Conservation (phyloP, 2,113 vertebrate species). For the Misgurnus mizolepis region DNA sequence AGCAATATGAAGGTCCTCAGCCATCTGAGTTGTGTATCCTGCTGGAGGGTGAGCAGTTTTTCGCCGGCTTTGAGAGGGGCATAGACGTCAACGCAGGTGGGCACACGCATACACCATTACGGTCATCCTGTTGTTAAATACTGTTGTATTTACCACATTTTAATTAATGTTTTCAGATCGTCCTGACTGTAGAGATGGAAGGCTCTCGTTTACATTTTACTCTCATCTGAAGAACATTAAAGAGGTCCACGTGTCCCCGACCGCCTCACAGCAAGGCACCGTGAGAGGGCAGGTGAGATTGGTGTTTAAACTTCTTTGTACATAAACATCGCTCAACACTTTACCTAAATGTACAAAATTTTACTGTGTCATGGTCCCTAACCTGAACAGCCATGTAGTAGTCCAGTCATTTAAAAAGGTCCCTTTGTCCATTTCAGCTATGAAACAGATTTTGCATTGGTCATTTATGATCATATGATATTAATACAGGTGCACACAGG, state of each 20-base stretch:
- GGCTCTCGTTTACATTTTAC: constrained; percentile 89
- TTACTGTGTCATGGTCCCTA: too few species aligned
- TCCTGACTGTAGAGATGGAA: constrained; percentile 85
- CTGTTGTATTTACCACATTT: too few species aligned
- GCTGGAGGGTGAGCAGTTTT: constrained; percentile 95
- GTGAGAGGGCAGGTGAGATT: constrained; percentile 89
- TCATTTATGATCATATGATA: too few species aligned
- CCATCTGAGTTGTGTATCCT: constrained; percentile 93
- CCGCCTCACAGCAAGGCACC: constrained; percentile 73
- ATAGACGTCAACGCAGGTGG: constrained; percentile 85
- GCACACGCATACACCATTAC: neutral
- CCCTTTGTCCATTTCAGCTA: too few species aligned
- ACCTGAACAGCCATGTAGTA: too few species aligned
- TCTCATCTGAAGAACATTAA: constrained; percentile 93
- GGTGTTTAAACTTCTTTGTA: too few species aligned
- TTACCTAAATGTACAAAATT: too few species aligned
- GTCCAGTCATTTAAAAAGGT: too few species aligned
- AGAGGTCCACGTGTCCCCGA: constrained; percentile 87
- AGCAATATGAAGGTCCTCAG: constrained; percentile 88
- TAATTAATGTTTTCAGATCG: constrained; percentile 75
- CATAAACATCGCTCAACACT: too few species aligned
- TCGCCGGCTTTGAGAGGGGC: constrained; percentile 91
- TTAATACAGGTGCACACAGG: too few species aligned
- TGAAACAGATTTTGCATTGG: too few species aligned
- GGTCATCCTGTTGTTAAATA: too few species aligned